These are phyloP conservation scores for Eueremaeus valkanovi DNA, from an alignment of 2,888 invertebrate species.

Conservation along the genomic window DNA sequence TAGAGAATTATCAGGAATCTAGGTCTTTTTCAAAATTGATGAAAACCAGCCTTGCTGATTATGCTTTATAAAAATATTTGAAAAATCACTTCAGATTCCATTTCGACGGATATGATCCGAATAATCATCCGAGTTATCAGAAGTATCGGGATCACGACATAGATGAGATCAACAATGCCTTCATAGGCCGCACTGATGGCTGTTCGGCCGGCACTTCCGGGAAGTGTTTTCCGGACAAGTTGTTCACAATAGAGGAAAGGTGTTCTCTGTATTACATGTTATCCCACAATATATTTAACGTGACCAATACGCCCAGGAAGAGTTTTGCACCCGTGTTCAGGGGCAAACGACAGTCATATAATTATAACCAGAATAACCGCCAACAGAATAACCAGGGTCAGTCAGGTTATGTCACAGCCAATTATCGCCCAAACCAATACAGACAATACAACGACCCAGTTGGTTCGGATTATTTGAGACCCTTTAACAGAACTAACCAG, in stretches of 20 bases:
- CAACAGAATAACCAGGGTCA: background rate
- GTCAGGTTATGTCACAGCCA: background rate
- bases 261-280: constrained; percentile 47
- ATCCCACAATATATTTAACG: constrained; percentile 44
- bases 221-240: constrained; percentile 35
- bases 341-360: constrained; percentile 1
- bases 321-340: background rate
- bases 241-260: constrained; percentile 41
- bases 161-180: background rate
- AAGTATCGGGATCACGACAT: background rate
- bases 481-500: background rate
- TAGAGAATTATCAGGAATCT: too few species aligned
- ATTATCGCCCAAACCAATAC: constrained; percentile 6
- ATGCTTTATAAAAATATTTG: too few species aligned
- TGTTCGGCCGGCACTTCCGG: background rate
- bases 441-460: background rate
- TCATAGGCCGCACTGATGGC: background rate
- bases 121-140: background rate
- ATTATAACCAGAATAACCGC: background rate
- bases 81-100: constrained; percentile 19
- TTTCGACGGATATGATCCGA: constrained; percentile 19
- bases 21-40: too few species aligned
- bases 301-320: background rate
- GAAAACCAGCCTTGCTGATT: too few species aligned
- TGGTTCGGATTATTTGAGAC: background rate